phyloP scores from a whole-genome alignment of 2,113 vertebrate species.

The Carassius carassius region DNA sequence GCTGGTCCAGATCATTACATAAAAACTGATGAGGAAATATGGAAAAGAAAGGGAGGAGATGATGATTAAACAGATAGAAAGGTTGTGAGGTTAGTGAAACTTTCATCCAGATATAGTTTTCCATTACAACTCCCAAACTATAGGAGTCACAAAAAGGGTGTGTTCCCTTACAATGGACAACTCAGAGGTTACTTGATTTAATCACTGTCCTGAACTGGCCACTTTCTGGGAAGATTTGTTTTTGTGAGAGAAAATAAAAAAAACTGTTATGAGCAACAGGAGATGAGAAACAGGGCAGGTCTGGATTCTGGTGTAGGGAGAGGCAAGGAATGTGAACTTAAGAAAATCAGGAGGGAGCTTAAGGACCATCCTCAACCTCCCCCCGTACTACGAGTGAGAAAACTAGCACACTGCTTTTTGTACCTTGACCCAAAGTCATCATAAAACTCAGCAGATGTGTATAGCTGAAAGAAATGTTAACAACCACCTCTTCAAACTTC shows the following conservation, averaged over 20 bases:
- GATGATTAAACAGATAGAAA: constrained; percentile 14
- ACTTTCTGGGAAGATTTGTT: constrained; percentile 2
- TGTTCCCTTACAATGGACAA: constrained; percentile 28
- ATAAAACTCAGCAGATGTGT: constrained; percentile 59
- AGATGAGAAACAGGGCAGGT: constrained; percentile 52
- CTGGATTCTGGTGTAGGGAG: constrained; percentile 2
- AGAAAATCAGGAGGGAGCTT: constrained; percentile 58
- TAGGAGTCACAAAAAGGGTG: constrained; percentile 29
- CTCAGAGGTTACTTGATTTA: constrained; percentile 41
- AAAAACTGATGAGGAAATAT: not conserved
- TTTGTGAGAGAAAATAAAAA: not conserved
- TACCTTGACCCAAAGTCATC: constrained; percentile 73
- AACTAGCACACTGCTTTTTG: constrained; percentile 49
- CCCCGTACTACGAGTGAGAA: constrained; percentile 21
- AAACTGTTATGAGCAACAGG: not conserved
- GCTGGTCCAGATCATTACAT: constrained; percentile 1
- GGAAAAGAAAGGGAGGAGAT: not conserved
- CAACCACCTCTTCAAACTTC: constrained; percentile 7
- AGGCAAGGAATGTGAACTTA: constrained; percentile 51
- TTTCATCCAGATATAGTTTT: constrained; percentile 18
- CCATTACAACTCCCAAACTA: constrained; percentile 9
- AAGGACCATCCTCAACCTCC: constrained; percentile 38
- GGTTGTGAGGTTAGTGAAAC: not conserved
- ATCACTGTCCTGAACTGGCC: constrained; percentile 5
- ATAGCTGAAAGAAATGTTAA: constrained; percentile 66